Evolutionary conservation across 2,888 invertebrate species (phyloP).

Genomic region (Microctonus hyperodae): DNA sequence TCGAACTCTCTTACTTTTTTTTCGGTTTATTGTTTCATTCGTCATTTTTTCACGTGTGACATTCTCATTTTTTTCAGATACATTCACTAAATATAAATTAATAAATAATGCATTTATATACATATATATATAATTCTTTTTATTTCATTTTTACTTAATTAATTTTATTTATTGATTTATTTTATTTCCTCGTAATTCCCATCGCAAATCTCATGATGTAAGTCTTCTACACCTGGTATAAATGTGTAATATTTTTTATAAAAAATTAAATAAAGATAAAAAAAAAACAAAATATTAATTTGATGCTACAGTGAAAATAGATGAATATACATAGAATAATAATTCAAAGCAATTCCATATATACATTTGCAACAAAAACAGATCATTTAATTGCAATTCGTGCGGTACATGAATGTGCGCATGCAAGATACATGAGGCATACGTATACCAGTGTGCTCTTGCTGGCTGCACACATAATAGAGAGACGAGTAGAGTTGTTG

Average conservation of each 20-base stretch:
- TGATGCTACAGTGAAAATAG: neutral
- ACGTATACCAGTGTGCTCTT: neutral
- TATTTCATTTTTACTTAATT: no score
- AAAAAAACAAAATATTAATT: neutral
- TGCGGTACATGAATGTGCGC: constrained; percentile 13
- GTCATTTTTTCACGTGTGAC: neutral
- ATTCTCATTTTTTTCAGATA: neutral
- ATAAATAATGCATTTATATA: constrained; percentile 3
- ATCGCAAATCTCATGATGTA: neutral
- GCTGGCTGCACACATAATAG: constrained; percentile 3
- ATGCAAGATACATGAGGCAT: constrained; percentile 20
- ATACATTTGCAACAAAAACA: constrained; percentile 13
- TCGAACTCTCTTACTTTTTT: neutral
- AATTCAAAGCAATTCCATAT: constrained; percentile 17
- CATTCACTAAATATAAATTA: neutral
- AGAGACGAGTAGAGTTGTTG: constrained; percentile 8
- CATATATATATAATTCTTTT: neutral
- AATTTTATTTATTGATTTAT: no score
- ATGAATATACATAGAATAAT: constrained; percentile 18
- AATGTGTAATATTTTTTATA: neutral
- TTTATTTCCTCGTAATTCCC: no score
- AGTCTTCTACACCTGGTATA: constrained; percentile 17
- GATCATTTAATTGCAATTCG: constrained; percentile 31
- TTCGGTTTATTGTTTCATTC: neutral
- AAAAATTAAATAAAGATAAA: neutral